phyloP scores from a whole-genome alignment of 1,140 invertebrate species.

The Macrostomum lignano region DNA sequence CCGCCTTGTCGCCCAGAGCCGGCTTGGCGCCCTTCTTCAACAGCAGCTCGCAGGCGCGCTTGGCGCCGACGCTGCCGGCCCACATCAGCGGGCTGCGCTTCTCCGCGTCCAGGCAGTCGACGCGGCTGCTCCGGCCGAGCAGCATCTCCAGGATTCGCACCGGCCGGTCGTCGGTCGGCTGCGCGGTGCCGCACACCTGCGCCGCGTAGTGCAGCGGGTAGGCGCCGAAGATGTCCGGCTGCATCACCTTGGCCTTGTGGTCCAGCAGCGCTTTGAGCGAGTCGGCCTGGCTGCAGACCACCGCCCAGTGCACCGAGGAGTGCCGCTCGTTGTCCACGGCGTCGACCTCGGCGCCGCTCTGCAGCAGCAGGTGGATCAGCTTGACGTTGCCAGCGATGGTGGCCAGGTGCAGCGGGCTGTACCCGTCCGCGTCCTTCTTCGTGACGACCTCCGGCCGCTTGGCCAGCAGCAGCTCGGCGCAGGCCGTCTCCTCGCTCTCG shows the following conservation, averaged over 20 bases:
- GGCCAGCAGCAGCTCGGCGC: constrained; percentile 37
- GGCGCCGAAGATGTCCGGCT: constrained; percentile 54
- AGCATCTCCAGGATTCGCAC: constrained; percentile 50
- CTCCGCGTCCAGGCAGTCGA: constrained; percentile 59
- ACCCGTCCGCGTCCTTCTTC: constrained; percentile 59
- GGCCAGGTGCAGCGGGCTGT: constrained; percentile 50
- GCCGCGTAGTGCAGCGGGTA: constrained; percentile 84
- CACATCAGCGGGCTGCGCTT: constrained; percentile 68
- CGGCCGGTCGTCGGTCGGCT: constrained; percentile 9
- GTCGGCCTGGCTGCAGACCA: constrained; percentile 6
- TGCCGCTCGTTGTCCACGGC: constrained; percentile 67
- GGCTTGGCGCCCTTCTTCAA: constrained; percentile 52
- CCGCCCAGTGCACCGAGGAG: constrained; percentile 81
- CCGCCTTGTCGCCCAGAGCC: constrained; percentile 44
- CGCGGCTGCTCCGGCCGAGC: constrained; percentile 43
- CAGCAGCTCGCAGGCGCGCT: constrained; percentile 51
- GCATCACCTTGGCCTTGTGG: constrained; percentile 3
- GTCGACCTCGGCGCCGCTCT: constrained; percentile 44
- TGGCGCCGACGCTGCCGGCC: constrained; percentile 63
- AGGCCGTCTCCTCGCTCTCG: constrained; percentile 34
- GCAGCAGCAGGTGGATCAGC: constrained; percentile 18
- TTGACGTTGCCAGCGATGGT: constrained; percentile 22
- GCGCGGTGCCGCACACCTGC: constrained; percentile 45
- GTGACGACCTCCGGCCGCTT: constrained; percentile 35
- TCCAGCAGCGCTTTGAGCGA: constrained; percentile 5